phyloP scores from a whole-genome alignment of 2,888 invertebrate genomes.

The Eremobia ochroleuca region DNA sequence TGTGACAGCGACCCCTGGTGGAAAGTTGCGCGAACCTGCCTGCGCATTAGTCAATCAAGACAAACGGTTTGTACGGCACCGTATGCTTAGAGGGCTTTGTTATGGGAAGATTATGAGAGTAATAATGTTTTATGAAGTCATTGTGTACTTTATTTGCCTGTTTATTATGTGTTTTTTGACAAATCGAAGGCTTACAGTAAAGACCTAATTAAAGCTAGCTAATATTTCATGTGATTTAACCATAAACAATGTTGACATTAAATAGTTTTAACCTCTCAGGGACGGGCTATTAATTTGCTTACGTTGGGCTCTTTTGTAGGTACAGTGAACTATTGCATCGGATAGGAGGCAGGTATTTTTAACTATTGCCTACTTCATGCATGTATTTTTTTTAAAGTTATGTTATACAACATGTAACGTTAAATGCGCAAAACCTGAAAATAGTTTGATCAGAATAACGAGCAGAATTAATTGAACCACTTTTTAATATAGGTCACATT shows the following conservation, averaged over 20 bases:
- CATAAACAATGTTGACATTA: neutral
- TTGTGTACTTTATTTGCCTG: constrained; percentile 1
- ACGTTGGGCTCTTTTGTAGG: neutral
- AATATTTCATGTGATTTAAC: too few relatives aligned
- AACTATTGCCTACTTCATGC: too few relatives aligned
- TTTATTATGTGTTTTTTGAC: neutral
- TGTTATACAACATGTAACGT: too few relatives aligned
- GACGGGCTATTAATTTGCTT: neutral
- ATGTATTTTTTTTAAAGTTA: too few relatives aligned
- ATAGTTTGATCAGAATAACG: too few relatives aligned
- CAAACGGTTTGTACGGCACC: constrained; percentile 54
- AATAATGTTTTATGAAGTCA: constrained; percentile 5
- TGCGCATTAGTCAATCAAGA: constrained; percentile 72
- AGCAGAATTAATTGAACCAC: too few relatives aligned
- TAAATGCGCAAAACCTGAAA: too few relatives aligned
- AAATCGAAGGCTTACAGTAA: neutral
- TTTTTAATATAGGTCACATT: too few relatives aligned
- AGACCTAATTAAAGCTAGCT: neutral
- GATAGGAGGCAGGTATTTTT: neutral
- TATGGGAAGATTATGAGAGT: constrained; percentile 25
- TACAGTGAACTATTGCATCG: neutral
- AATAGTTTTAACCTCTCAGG: neutral
- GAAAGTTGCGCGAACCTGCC: constrained; percentile 71
- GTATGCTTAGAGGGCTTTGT: constrained; percentile 28
- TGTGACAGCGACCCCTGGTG: constrained; percentile 66